These are phyloP conservation scores for Bombus consobrinus DNA, from an alignment of 1,140 invertebrate genomes.

Conservation along the genomic window DNA sequence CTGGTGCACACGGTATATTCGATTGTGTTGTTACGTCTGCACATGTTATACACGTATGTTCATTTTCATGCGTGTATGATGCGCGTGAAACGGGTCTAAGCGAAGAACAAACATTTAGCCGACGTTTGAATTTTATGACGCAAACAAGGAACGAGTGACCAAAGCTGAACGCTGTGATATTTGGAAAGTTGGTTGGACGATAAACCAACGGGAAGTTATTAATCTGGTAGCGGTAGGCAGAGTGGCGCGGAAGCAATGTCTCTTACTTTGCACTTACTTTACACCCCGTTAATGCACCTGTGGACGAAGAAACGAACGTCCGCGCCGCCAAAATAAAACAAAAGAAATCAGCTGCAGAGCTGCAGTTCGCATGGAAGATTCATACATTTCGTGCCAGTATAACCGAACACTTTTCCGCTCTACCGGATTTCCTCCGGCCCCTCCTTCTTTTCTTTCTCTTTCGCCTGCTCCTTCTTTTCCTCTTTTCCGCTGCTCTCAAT, in stretches of 20 bases:
- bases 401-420: constrained; percentile 40
- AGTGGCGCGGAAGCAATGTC: constrained; percentile 52
- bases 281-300: constrained; percentile 47
- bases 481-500: constrained; percentile 29
- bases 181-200: constrained; percentile 45
- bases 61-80: too few species aligned
- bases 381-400: constrained; percentile 60
- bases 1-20: too few species aligned
- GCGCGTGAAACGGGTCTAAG: too few species aligned
- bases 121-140: not conserved
- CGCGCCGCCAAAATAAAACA: constrained; percentile 2
- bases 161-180: not conserved
- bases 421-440: not conserved
- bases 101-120: not conserved
- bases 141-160: not conserved
- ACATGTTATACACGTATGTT: too few species aligned
- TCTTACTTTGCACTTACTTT: constrained; percentile 38
- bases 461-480: not conserved
- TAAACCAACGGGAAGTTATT: constrained; percentile 64
- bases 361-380: constrained; percentile 61
- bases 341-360: constrained; percentile 50
- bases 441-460: not conserved
- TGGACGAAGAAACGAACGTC: not conserved
- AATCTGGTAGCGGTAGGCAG: constrained; percentile 47
- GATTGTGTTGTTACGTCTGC: too few species aligned